Evolutionary conservation across 2,888 invertebrate species (phyloP).

Genomic region (Scaptomyza cyrtandrae): DNA sequence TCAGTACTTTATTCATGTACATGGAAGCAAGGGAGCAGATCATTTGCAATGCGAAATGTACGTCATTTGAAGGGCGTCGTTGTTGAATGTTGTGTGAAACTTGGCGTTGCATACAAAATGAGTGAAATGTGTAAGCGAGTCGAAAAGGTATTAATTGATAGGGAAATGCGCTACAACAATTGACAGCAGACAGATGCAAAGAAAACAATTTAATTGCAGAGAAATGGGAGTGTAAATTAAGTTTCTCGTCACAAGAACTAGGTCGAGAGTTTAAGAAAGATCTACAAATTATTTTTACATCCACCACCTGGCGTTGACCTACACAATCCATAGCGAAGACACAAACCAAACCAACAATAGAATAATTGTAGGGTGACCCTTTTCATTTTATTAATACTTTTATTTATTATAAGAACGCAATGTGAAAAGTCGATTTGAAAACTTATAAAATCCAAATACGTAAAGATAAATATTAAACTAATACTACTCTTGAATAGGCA

Average conservation of each 20-base stretch:
- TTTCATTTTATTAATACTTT: background rate
- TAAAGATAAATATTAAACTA: background rate
- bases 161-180: slow-evolving; percentile 43
- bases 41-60: slow-evolving; percentile 63
- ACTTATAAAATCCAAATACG: background rate
- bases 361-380: background rate
- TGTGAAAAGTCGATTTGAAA: background rate
- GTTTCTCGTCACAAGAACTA: slow-evolving; percentile 1
- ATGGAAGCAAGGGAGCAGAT: slow-evolving; percentile 30
- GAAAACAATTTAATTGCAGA: slow-evolving; percentile 42
- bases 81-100: slow-evolving; percentile 73
- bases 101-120: slow-evolving; percentile 61
- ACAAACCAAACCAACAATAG: slow-evolving; percentile 9
- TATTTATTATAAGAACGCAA: background rate
- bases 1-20: slow-evolving; percentile 5
- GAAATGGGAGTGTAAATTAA: slow-evolving; percentile 18
- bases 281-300: slow-evolving; percentile 16
- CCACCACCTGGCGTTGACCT: background rate
- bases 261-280: slow-evolving; percentile 14
- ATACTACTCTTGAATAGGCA: too few species aligned
- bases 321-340: slow-evolving; percentile 10
- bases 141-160: slow-evolving; percentile 49
- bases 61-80: slow-evolving; percentile 49
- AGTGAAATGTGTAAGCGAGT: slow-evolving; percentile 30
- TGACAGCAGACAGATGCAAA: slow-evolving; percentile 16